Evolutionary conservation across 2,888 invertebrate genomes (phyloP).

Genomic region (Dynastes maya): DNA sequence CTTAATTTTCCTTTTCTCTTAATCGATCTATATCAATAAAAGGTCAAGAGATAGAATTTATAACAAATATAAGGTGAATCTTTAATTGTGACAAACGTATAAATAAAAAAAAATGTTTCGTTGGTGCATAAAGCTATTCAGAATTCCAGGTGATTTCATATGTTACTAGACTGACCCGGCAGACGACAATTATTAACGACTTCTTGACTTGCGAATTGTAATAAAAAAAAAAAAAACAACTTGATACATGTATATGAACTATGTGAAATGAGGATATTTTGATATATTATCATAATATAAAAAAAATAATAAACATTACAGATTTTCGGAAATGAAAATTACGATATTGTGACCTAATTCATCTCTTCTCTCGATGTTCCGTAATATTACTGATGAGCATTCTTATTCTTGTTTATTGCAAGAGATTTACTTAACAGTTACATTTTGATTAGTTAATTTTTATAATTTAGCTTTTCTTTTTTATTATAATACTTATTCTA

Average conservation of each 20-base stretch:
- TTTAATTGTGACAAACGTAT: conserved; percentile 12
- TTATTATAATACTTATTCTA: no score
- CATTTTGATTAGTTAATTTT: conserved; percentile 1
- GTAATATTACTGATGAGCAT: background rate
- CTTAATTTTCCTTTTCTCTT: conserved; percentile 3
- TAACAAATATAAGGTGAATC: conserved; percentile 11
- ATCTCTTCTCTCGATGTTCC: conserved; percentile 23
- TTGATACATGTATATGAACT: conserved; percentile 21
- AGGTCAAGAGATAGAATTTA: background rate
- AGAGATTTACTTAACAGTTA: conserved; percentile 4
- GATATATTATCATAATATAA: conserved; percentile 38
- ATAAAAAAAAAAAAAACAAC: conserved; percentile 19
- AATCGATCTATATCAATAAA: background rate
- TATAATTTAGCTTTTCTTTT: background rate
- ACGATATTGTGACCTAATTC: conserved; percentile 40
- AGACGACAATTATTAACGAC: conserved; percentile 60
- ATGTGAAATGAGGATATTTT: conserved; percentile 29
- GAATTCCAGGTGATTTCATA: conserved; percentile 59
- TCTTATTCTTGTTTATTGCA: background rate
- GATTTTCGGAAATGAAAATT: conserved; percentile 38
- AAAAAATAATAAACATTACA: conserved; percentile 30
- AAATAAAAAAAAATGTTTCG: conserved; percentile 39
- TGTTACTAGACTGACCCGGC: conserved; percentile 69
- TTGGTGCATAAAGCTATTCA: conserved; percentile 62
- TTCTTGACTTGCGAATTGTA: conserved; percentile 51